These are phyloP conservation scores for Phenganax stokvisi DNA, from an alignment of 92 coral and sea anemone species.

Conservation along the genomic window DNA sequence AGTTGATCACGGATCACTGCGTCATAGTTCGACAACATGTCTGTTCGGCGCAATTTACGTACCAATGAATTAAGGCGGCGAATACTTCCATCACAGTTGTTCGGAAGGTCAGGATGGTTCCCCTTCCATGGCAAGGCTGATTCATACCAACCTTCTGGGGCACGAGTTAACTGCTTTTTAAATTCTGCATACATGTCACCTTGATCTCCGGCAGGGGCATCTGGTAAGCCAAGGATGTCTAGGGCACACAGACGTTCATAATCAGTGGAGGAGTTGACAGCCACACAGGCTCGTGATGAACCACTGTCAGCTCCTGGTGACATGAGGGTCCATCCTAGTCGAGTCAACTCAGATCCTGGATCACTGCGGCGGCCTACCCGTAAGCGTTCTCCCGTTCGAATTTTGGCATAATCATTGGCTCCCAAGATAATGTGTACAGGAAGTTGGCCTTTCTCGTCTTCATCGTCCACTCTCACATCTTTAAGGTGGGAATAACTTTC, in stretches of 20 bases:
- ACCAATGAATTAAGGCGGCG: constrained; percentile 25
- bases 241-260: constrained; percentile 50
- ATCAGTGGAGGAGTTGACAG: constrained; percentile 52
- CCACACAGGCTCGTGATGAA: constrained; percentile 42
- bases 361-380: constrained; percentile 61
- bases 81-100: constrained; percentile 45
- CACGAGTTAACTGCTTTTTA: constrained; percentile 48
- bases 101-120: constrained; percentile 46
- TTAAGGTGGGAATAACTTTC: constrained; percentile 42
- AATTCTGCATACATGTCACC: constrained; percentile 50
- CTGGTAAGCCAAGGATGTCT: constrained; percentile 51
- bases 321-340: constrained; percentile 63
- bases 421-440: constrained; percentile 59
- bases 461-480: constrained; percentile 56
- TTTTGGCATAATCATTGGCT: constrained; percentile 57
- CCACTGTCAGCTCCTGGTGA: constrained; percentile 56
- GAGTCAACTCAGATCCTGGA: constrained; percentile 59
- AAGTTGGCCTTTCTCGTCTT: constrained; percentile 41
- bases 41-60: constrained; percentile 29
- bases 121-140: constrained; percentile 53
- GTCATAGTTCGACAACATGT: constrained; percentile 48
- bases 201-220: constrained; percentile 47
- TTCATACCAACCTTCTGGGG: constrained; percentile 50
- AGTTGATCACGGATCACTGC: constrained; percentile 49
- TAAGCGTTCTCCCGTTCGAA: constrained; percentile 48